Evolutionary conservation across 2,113 vertebrate species (phyloP).

Genomic region (Probosciger aterrimus): DNA sequence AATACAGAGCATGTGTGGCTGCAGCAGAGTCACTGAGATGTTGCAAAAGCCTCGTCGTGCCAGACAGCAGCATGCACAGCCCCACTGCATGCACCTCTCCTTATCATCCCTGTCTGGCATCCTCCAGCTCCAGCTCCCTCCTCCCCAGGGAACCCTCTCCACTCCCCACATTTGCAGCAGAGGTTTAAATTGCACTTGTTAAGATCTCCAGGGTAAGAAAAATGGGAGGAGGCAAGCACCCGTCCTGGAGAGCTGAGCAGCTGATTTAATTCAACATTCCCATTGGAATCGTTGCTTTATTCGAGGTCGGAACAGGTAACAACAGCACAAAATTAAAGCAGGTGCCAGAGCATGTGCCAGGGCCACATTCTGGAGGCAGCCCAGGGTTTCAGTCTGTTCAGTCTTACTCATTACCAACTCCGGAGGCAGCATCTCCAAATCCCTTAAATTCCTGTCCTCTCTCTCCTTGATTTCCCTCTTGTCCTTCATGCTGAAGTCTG

Average conservation of each 20-base stretch:
- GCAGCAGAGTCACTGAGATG: background rate
- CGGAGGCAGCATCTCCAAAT: background rate
- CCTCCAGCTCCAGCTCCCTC: background rate
- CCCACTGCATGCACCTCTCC: fast-evolving
- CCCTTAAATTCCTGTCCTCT: constrained; percentile 4
- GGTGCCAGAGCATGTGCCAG: background rate
- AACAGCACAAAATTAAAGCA: background rate
- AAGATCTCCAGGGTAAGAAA: background rate
- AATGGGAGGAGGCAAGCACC: background rate
- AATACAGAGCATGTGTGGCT: fast-evolving
- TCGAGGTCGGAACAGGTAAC: background rate
- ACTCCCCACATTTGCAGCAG: background rate
- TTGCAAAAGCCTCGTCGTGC: background rate
- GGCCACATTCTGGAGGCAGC: background rate
- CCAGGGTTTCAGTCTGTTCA: background rate
- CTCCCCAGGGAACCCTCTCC: background rate
- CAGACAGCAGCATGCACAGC: background rate
- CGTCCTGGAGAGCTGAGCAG: background rate
- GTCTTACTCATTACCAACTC: constrained; percentile 9
- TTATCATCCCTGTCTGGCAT: background rate
- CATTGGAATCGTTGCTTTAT: background rate
- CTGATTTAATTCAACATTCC: background rate
- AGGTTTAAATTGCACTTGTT: background rate
- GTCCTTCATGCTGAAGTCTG: constrained; percentile 40
- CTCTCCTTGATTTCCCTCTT: constrained; percentile 29